A percentile compares a stretch with the other conserved stretches of the same genome.
These are phyloP conservation scores for Platycercus adscitus DNA, from an alignment of 2,113 vertebrate species.

Conservation along the genomic window DNA sequence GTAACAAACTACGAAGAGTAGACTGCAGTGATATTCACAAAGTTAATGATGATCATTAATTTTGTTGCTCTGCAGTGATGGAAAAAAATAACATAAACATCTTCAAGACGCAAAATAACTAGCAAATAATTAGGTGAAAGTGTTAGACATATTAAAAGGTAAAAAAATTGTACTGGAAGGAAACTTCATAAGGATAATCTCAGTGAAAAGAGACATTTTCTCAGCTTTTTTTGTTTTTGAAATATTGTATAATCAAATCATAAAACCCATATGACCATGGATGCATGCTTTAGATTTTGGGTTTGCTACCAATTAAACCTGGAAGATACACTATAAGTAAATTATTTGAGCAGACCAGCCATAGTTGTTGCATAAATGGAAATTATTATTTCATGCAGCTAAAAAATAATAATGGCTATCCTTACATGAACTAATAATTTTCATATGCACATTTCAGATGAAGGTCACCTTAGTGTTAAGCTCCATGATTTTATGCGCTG, in stretches of 20 bases:
- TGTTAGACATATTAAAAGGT: neutral
- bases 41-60: neutral
- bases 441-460: neutral
- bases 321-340: neutral
- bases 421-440: neutral
- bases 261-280: neutral
- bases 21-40: neutral
- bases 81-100: neutral
- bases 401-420: neutral
- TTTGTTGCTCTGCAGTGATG: neutral
- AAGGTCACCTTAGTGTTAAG: slow-evolving; percentile 43
- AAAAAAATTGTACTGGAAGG: neutral
- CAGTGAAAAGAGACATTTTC: neutral
- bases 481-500: slow-evolving; percentile 5
- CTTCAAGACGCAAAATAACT: neutral
- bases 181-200: neutral
- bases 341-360: neutral
- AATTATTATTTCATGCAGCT: neutral
- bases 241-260: neutral
- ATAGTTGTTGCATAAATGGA: neutral
- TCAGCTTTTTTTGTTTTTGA: neutral
- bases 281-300: neutral
- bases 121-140: neutral
- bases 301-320: neutral
- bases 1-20: neutral